phyloP scores from a whole-genome alignment of 2,113 vertebrate genomes.

The Desmodus rotundus region DNA sequence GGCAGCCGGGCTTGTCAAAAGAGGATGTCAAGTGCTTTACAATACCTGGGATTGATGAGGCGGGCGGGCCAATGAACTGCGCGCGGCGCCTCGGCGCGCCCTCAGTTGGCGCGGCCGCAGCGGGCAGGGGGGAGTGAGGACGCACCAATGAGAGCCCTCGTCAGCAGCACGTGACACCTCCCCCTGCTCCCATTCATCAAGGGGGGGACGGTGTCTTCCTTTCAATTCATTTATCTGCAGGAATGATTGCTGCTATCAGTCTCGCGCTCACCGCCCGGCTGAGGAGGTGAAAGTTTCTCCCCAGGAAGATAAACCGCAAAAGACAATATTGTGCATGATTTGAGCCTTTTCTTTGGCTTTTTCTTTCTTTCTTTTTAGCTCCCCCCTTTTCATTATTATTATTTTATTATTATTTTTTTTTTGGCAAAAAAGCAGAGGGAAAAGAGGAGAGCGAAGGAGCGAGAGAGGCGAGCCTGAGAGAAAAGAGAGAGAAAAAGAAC shows the following conservation, averaged over 20 bases:
- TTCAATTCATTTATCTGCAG: constrained; percentile 99
- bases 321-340: constrained; percentile 98
- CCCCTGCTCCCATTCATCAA: constrained; percentile 98
- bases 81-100: constrained; percentile 84
- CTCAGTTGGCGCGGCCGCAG: constrained; percentile 91
- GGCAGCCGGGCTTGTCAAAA: constrained; percentile 88
- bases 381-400: constrained; percentile 61
- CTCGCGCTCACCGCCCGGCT: constrained; percentile 99
- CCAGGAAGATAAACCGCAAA: constrained; percentile 99
- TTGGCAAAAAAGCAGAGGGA: constrained; percentile 84
- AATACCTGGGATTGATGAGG: constrained; percentile 97
- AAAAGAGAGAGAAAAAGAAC: constrained; percentile 38
- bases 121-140: constrained; percentile 85
- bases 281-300: constrained; percentile 99
- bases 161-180: constrained; percentile 86
- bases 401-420: constrained; percentile 76
- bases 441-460: constrained; percentile 59
- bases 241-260: constrained; percentile 99
- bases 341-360: constrained; percentile 82
- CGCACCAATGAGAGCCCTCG: constrained; percentile 85
- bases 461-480: constrained; percentile 60
- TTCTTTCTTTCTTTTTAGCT: constrained; percentile 41
- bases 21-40: constrained; percentile 90
- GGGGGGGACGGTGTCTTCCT: constrained; percentile 99
- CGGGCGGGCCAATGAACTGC: constrained; percentile 89